Evolutionary conservation across 2,888 invertebrate genomes (phyloP), one percentile per base, ranked within the genome.

Genomic region (Penaeus monodon): DNA sequence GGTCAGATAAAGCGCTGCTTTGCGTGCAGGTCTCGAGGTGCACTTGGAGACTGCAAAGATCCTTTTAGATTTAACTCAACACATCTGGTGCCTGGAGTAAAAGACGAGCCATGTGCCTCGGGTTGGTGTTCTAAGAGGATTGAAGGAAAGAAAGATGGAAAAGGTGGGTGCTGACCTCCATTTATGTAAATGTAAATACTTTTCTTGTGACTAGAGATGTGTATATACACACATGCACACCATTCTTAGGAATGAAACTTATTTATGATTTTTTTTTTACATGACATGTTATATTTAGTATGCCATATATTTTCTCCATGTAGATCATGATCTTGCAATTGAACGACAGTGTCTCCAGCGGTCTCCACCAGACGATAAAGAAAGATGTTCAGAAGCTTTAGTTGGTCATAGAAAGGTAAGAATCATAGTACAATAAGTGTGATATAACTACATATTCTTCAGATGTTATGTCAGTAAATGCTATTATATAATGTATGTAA

Each of bases 111-210:
- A 0, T 97, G 97, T 91, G 96, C 96, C 0, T 97, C 97, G 0
- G 97, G 97, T 68, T 98, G 98, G 98, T 98, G 98, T 91, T 96
- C 96, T 44, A 98, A 98, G 93, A 95, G 97, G 81, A 94, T 97
- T 66, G 97, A 97, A 92, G 93, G 93, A 24, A 95, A 96, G 87
- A 95, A 86, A 44, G 88, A 89, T 57, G 89, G 88, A 1, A 88
- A 90, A 86, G 90, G 89, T 89, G 49, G 76, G 85, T 22, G 63
- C 20, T 1, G 12, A 27, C n/a, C 7, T 44, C 22, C 2, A 24
- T 70, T 29, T 70, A 22, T 70, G 29, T 22, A 70, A n/a, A 70
- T 2, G 12, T 68, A 68, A n/a, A 68, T 14, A 0, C 27, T 8
- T 68, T n/a, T 68, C 24, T 68, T 10, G 8, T 17, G 8, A 68